Conservation (phyloP, 2,888 invertebrate genomes). For the Synanthedon andrenaeformis region DNA sequence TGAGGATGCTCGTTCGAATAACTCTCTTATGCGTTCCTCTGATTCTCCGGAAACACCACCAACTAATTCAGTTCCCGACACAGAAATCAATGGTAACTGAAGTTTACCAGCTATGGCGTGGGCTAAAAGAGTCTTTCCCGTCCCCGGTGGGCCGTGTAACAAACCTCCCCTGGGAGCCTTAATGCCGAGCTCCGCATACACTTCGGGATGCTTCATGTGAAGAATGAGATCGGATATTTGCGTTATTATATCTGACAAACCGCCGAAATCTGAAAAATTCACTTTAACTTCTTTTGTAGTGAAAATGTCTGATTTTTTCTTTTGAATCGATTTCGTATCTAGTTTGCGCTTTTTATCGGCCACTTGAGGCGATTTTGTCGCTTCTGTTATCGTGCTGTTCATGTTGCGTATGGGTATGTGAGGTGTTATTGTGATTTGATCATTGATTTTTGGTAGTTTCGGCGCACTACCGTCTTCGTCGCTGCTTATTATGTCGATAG, state of each 20-base stretch:
- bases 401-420: constrained; percentile 42
- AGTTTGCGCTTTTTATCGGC: constrained; percentile 52
- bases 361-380: constrained; percentile 27
- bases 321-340: constrained; percentile 26
- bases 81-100: constrained; percentile 84
- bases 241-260: constrained; percentile 79
- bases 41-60: constrained; percentile 96
- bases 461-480: constrained; percentile 56
- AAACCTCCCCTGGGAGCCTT: constrained; percentile 91
- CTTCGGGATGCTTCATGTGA: constrained; percentile 90
- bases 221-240: constrained; percentile 80
- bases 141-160: constrained; percentile 96
- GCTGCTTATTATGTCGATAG: constrained; percentile 58
- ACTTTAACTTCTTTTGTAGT: constrained; percentile 52
- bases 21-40: constrained; percentile 90
- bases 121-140: constrained; percentile 88
- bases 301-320: constrained; percentile 44
- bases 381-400: constrained; percentile 34
- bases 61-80: constrained; percentile 92
- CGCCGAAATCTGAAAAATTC: constrained; percentile 84
- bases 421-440: constrained; percentile 63
- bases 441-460: constrained; percentile 60
- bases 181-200: constrained; percentile 86
- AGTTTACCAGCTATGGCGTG: constrained; percentile 89
- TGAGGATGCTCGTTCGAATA: constrained; percentile 86